Evolutionary conservation across 2,888 invertebrate species (phyloP).

Genomic region (Arctia plantaginis): DNA sequence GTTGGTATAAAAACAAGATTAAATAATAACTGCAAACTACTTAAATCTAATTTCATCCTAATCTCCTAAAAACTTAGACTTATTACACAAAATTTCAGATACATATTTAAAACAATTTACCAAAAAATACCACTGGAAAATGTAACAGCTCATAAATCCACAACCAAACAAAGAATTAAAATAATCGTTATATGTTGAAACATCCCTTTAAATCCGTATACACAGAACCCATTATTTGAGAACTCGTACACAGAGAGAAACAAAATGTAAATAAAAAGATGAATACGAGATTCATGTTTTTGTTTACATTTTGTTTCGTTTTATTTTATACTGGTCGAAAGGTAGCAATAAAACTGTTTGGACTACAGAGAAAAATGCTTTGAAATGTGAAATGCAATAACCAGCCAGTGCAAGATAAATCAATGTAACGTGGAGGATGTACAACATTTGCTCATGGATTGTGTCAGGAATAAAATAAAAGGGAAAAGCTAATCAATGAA

Average conservation of each 20-base stretch:
- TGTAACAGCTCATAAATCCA: background rate
- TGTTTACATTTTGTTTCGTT: background rate
- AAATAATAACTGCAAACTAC: no score
- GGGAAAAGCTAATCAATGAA: no score
- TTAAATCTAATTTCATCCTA: no score
- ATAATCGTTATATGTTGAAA: background rate
- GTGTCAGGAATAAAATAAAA: no score
- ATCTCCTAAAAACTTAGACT: no score
- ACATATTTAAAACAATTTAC: background rate
- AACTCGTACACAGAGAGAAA: no score
- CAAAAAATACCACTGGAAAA: background rate
- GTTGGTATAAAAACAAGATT: no score
- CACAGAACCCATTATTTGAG: background rate
- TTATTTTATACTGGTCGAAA: background rate
- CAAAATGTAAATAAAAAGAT: no score
- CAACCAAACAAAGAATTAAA: background rate
- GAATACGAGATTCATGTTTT: background rate
- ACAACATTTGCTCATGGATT: no score
- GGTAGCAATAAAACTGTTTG: background rate
- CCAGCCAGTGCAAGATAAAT: background rate
- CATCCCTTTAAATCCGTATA: background rate
- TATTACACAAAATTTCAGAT: no score
- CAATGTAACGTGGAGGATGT: no score
- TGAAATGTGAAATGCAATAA: background rate
- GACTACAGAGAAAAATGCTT: background rate